Conservation (phyloP, 2,888 invertebrate genomes). For the Xestia sexstrigata region DNA sequence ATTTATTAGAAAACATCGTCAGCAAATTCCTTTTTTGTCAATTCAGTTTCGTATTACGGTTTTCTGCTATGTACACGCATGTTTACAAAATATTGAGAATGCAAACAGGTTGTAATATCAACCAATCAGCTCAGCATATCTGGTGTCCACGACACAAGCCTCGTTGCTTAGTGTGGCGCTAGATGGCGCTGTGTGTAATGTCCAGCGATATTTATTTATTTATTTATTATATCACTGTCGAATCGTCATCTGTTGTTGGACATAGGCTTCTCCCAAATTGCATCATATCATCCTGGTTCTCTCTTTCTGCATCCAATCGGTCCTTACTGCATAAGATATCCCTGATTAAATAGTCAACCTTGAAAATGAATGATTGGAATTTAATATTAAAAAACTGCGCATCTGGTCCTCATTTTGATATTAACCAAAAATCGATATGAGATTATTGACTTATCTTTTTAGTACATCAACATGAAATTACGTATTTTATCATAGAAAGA, state of each 20-base stretch:
- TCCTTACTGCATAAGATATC: not conserved
- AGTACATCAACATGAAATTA: conserved; percentile 1
- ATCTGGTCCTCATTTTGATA: not conserved
- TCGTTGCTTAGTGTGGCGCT: too few relatives aligned
- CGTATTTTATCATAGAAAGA: conserved; percentile 26
- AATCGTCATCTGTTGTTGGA: not conserved
- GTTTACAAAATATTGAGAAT: not conserved
- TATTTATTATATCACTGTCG: too few relatives aligned
- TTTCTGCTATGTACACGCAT: not conserved
- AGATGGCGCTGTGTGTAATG: too few relatives aligned
- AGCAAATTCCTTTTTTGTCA: conserved; percentile 2
- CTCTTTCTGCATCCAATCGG: not conserved
- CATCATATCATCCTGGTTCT: not conserved
- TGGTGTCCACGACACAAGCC: too few relatives aligned
- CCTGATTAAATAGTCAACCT: not conserved
- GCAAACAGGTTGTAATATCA: not conserved
- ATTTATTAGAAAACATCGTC: not conserved
- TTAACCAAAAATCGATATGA: conserved; percentile 31
- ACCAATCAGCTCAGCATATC: not conserved
- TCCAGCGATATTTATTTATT: too few relatives aligned
- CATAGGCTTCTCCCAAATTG: not conserved
- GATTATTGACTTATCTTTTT: conserved; percentile 35
- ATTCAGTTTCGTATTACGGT: not conserved
- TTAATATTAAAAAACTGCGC: not conserved
- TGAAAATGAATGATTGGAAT: not conserved